Conservation (phyloP, 2,113 vertebrate species). For the Epinephelus fuscoguttatus region DNA sequence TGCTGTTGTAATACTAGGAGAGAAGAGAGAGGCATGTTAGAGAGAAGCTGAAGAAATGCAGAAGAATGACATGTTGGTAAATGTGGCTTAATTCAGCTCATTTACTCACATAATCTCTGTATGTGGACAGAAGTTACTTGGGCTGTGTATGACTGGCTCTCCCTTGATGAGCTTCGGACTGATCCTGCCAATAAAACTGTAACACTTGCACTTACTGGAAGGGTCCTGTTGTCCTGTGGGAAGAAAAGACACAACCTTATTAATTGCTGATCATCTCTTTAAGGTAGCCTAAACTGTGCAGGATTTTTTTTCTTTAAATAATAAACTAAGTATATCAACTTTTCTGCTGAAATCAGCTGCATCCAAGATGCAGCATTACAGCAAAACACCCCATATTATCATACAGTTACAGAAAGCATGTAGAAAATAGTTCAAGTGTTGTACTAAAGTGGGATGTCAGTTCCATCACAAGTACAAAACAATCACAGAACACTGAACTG, state of each 20-base stretch:
- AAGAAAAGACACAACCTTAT: too few relatives aligned
- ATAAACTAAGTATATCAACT: too few relatives aligned
- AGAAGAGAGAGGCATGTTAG: not conserved
- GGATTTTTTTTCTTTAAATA: too few relatives aligned
- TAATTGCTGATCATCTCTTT: too few relatives aligned
- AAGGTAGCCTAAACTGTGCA: too few relatives aligned
- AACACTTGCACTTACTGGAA: too few relatives aligned
- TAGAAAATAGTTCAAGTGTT: not conserved
- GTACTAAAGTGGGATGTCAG: not conserved
- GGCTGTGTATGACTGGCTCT: not conserved
- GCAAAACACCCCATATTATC: not conserved
- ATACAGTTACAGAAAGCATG: not conserved
- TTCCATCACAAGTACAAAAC: not conserved
- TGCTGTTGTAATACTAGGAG: not conserved
- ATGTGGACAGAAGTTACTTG: slow-evolving; percentile 30
- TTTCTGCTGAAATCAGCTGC: too few relatives aligned
- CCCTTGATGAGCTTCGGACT: not conserved
- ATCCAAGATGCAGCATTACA: too few relatives aligned
- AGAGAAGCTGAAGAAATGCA: not conserved
- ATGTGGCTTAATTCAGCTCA: too few relatives aligned
- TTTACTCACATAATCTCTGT: slow-evolving; percentile 31
- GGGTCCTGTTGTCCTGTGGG: too few relatives aligned
- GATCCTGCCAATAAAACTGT: not conserved
- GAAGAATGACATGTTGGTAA: too few relatives aligned
- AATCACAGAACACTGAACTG: not conserved